A percentile compares a stretch with the other conserved stretches of the same genome.
These are phyloP conservation scores for Euplexia lucipara DNA, from an alignment of 2,888 invertebrate genomes.

Conservation along the genomic window DNA sequence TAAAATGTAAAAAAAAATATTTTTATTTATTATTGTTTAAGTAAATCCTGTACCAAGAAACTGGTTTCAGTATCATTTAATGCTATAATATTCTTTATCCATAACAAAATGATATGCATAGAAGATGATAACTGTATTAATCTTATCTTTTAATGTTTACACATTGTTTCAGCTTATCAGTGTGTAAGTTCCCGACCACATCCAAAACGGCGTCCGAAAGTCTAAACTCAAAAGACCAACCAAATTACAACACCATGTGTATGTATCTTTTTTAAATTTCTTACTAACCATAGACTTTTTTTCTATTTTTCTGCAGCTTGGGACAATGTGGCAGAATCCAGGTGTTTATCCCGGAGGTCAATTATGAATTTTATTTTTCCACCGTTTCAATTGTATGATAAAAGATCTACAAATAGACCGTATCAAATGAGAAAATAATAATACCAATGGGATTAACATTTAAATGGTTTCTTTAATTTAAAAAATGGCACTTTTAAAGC, in stretches of 20 bases:
- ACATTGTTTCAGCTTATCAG: slow-evolving; percentile 71
- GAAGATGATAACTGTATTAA: neutral
- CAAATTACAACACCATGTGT: slow-evolving; percentile 90
- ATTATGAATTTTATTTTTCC: slow-evolving; percentile 60
- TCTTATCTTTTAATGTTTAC: slow-evolving; percentile 26
- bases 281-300: slow-evolving; percentile 67
- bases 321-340: slow-evolving; percentile 87
- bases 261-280: slow-evolving; percentile 76
- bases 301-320: slow-evolving; percentile 77
- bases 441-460: neutral
- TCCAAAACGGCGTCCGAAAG: slow-evolving; percentile 86
- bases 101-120: neutral
- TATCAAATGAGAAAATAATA: slow-evolving; percentile 8
- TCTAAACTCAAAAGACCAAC: slow-evolving; percentile 81
- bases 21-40: no score
- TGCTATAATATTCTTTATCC: neutral
- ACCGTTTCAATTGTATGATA: slow-evolving; percentile 54
- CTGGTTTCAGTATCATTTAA: no score
- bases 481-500: neutral
- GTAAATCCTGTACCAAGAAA: no score
- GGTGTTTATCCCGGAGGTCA: slow-evolving; percentile 89
- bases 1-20: no score
- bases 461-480: neutral
- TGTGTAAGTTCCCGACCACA: slow-evolving; percentile 70
- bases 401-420: slow-evolving; percentile 25